Percentiles rank a stretch among this genome's conserved stretches.
Evolutionary conservation across 2,797 vertebrate genomes (phyloP).

Genomic region (Anableps anableps): DNA sequence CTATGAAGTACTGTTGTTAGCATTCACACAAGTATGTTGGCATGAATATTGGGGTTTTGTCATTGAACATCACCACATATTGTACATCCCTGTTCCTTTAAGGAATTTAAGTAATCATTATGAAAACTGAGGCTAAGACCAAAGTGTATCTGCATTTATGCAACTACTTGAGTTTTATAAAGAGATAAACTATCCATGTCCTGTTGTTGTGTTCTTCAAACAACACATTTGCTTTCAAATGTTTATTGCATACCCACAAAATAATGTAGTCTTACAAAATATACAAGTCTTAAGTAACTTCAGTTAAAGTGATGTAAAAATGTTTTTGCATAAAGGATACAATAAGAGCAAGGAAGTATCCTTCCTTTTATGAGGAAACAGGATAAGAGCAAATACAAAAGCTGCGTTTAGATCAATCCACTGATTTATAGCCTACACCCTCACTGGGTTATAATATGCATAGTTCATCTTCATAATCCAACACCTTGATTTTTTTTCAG

Average conservation of each 20-base stretch:
- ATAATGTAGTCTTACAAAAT: slow-evolving; percentile 5
- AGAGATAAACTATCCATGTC: slow-evolving; percentile 35
- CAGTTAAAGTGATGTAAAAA: slow-evolving; percentile 11
- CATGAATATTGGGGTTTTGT: slow-evolving; percentile 11
- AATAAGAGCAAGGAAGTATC: slow-evolving; percentile 12
- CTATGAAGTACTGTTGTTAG: neutral
- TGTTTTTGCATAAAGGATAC: slow-evolving; percentile 22
- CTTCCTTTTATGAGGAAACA: slow-evolving; percentile 12
- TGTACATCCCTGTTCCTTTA: slow-evolving; percentile 24
- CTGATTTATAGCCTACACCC: neutral
- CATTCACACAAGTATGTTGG: slow-evolving; percentile 16
- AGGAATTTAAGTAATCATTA: slow-evolving; percentile 19
- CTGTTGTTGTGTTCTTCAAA: slow-evolving; percentile 25
- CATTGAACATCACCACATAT: slow-evolving; percentile 19
- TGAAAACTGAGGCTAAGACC: slow-evolving; percentile 43
- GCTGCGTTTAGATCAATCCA: neutral
- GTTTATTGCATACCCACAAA: slow-evolving; percentile 68
- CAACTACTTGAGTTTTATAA: slow-evolving; percentile 68
- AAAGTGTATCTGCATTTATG: slow-evolving; percentile 56
- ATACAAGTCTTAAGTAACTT: slow-evolving; percentile 26
- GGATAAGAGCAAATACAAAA: neutral
- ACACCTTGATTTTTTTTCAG: slow-evolving; percentile 19
- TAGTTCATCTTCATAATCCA: neutral
- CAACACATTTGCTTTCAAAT: slow-evolving; percentile 11
- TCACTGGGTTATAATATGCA: neutral